A percentile compares a stretch with the other conserved stretches of the same genome.
These are phyloP conservation scores for Argyra leucocephala DNA, from an alignment of 2,888 invertebrate genomes.

Conservation along the genomic window DNA sequence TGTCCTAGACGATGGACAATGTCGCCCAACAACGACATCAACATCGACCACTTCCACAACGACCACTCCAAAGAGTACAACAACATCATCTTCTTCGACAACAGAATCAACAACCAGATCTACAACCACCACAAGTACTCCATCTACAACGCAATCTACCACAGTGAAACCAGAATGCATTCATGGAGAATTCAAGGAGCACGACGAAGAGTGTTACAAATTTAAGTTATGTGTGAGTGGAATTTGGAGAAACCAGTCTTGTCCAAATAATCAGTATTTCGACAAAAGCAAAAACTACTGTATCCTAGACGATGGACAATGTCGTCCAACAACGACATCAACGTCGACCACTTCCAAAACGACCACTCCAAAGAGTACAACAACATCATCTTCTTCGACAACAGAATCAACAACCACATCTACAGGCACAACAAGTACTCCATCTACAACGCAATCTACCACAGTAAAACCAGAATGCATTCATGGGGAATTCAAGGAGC, in stretches of 20 bases:
- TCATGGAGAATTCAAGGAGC: conserved; percentile 9
- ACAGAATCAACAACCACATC: not conserved
- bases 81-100: too few species aligned
- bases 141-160: too few species aligned
- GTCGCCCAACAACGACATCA: too few species aligned
- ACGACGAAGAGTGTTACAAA: conserved; percentile 9
- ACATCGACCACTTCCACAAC: too few species aligned
- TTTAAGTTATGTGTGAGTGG: conserved; percentile 13
- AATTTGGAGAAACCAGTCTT: not conserved
- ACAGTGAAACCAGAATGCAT: too few species aligned
- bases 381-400: not conserved
- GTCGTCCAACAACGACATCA: not conserved
- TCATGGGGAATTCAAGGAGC: not conserved
- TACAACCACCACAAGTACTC: too few species aligned
- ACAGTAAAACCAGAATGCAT: not conserved
- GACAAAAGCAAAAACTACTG: not conserved
- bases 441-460: not conserved
- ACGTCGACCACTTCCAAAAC: too few species aligned
- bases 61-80: too few species aligned
- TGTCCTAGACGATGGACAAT: too few species aligned
- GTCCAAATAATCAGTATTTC: not conserved
- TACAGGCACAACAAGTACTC: not conserved
- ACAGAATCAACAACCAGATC: too few species aligned
- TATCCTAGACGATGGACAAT: conserved; percentile 5
- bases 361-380: not conserved